Evolutionary conservation across 2,113 vertebrate genomes (phyloP).

Genomic region (Acanthochromis polyacanthus): DNA sequence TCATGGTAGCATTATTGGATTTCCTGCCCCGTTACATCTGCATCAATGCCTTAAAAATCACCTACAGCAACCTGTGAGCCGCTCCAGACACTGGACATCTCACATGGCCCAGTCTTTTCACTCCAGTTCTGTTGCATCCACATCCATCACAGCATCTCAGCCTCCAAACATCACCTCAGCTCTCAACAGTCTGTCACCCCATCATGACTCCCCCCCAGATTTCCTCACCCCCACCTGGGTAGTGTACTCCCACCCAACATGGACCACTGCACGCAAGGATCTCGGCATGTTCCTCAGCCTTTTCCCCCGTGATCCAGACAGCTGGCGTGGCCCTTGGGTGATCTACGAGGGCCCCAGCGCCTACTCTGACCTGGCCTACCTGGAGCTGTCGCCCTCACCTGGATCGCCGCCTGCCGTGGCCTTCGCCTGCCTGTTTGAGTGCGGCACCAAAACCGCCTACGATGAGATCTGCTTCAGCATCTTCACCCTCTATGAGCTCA

Average conservation of each 20-base stretch:
- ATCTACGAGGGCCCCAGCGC: slow-evolving; percentile 94
- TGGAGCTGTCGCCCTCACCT: slow-evolving; percentile 80
- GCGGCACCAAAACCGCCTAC: slow-evolving; percentile 86
- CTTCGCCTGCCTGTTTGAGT: slow-evolving; percentile 94
- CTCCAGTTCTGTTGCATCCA: not conserved
- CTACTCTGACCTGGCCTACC: slow-evolving; percentile 92
- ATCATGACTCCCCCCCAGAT: slow-evolving; percentile 13
- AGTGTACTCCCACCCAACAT: slow-evolving; percentile 92
- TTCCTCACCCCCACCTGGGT: slow-evolving; percentile 90
- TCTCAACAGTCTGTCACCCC: not conserved
- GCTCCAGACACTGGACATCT: slow-evolving; percentile 57
- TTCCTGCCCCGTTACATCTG: slow-evolving; percentile 85
- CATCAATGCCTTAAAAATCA: not conserved
- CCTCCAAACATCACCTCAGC: not conserved
- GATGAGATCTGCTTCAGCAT: slow-evolving; percentile 95
- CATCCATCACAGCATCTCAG: not conserved
- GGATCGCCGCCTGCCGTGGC: slow-evolving; percentile 71
- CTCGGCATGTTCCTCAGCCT: slow-evolving; percentile 91
- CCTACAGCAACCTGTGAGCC: not conserved
- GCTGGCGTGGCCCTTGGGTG: slow-evolving; percentile 94
- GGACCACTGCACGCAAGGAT: slow-evolving; percentile 85
- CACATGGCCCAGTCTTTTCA: not conserved
- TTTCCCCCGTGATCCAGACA: slow-evolving; percentile 89
- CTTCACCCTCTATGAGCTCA: slow-evolving; percentile 91
- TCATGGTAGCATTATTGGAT: slow-evolving; percentile 93